These are phyloP conservation scores for Psilopsiagon aymara DNA, from an alignment of 2,113 vertebrate species.

Conservation along the genomic window DNA sequence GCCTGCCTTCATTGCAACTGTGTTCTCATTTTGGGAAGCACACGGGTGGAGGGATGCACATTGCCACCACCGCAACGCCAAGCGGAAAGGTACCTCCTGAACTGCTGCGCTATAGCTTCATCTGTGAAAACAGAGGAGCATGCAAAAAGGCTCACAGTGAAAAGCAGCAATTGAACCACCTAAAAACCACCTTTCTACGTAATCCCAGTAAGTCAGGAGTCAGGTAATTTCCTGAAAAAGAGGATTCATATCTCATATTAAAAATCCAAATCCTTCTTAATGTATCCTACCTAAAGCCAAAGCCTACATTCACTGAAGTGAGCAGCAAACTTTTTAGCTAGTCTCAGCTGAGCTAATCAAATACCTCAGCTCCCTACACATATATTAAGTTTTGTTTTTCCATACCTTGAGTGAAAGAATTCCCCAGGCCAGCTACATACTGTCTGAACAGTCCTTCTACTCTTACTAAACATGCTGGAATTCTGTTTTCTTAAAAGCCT, in stretches of 20 bases:
- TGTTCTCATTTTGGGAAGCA: not conserved
- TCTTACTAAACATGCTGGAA: not conserved
- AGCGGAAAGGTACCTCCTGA: not conserved
- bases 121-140: not conserved
- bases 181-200: not conserved
- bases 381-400: not conserved
- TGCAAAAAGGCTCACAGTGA: not conserved
- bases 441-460: not conserved
- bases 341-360: not conserved
- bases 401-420: not conserved
- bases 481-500: not conserved
- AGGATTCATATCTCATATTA: not conserved
- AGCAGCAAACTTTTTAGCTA: not conserved
- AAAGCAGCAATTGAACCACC: not conserved
- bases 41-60: rapidly evolving
- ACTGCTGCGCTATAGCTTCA: not conserved
- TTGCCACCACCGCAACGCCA: rapidly evolving
- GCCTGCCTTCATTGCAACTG: not conserved
- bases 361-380: not conserved
- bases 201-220: not conserved
- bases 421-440: not conserved
- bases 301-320: not conserved
- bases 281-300: not conserved
- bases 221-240: conserved; percentile 11
- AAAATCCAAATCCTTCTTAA: not conserved